Evolutionary conservation across 1,140 invertebrate species (phyloP), one percentile per base, ranked within the genome.

Genomic region (Lepidurus packardi): DNA sequence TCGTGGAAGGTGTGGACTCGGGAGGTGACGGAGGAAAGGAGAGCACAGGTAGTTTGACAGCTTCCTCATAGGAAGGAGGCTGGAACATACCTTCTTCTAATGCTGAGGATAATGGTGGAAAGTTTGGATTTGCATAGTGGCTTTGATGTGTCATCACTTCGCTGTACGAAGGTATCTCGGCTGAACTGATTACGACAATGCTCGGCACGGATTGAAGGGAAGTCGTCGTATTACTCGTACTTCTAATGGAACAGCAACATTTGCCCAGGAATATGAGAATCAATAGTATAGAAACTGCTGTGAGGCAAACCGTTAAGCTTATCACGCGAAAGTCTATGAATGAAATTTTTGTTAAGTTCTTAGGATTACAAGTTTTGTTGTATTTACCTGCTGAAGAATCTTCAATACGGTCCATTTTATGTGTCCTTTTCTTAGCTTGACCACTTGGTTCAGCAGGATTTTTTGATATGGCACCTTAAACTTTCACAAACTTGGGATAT

Each of bases 141-240:
- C 9, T 65, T 65, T 65, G 53, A 21, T 65, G 53, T n/a, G 53
- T 65, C 53, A 65, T 65, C 53, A 65, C 53, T 65, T 65, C 53
- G 21, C 53, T 65, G 53, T 65, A 65, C 53, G 53, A 65, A 65
- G 53, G 53, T 6, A 65, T 16, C 1, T 65, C 53, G 7, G 53
- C 13, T n/a, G 53, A 65, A 65, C 53, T 65, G 13, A 65, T 21
- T 5, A 65, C 53, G 9, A 21, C 53, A 65, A 65, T 65, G 21
- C 53, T 65, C 2, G 53, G 53, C 53, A 65, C 53, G 5, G 53
- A 65, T n/a, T 65, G 4, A 2, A 65, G 9, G 21, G 53, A 65
- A 7, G 16, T n/a, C 8, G 53, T 13, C 4, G 53, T n/a, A 21
- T 65, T 65, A 65, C 21, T 65, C 16, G 9, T 8, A 65, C 6